Evolutionary conservation across 2,888 invertebrate genomes (phyloP).

Genomic region (Brachynemurus nebulosus): DNA sequence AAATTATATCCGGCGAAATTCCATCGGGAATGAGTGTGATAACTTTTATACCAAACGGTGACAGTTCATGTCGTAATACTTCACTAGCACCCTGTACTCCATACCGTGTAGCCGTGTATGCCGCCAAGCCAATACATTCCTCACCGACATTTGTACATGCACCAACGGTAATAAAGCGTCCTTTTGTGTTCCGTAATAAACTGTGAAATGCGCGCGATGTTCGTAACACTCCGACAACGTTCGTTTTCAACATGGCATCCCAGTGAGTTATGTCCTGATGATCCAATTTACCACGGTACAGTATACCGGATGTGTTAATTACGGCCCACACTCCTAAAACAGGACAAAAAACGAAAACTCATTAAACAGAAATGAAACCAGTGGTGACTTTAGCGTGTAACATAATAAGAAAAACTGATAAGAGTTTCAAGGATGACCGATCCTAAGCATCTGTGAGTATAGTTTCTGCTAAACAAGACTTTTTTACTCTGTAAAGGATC

Average conservation of each 20-base stretch:
- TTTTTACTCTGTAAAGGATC: no score
- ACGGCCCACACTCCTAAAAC: constrained; percentile 64
- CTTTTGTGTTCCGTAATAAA: constrained; percentile 47
- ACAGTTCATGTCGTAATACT: constrained; percentile 53
- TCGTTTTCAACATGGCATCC: constrained; percentile 54
- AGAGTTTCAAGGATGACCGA: no score
- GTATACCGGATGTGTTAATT: constrained; percentile 67
- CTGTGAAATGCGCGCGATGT: constrained; percentile 64
- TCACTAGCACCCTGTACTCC: constrained; percentile 71
- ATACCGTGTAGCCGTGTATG: constrained; percentile 43
- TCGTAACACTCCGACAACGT: constrained; percentile 57
- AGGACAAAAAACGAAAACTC: no score
- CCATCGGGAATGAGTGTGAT: constrained; percentile 61
- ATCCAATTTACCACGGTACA: constrained; percentile 54
- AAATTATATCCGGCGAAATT: constrained; percentile 47
- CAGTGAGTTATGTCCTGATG: constrained; percentile 54
- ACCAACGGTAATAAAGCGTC: constrained; percentile 58
- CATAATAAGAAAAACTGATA: no score
- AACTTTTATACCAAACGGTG: constrained; percentile 56
- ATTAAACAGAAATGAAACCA: no score
- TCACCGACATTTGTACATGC: constrained; percentile 26
- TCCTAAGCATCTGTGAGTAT: no score
- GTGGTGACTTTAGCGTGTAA: no score
- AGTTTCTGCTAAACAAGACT: no score
- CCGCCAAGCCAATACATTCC: constrained; percentile 22